Percentiles rank a stretch among this genome's conserved stretches.
phyloP scores from a whole-genome alignment of 2,888 invertebrate species.

The Hydrotaea cyrtoneurina region DNA sequence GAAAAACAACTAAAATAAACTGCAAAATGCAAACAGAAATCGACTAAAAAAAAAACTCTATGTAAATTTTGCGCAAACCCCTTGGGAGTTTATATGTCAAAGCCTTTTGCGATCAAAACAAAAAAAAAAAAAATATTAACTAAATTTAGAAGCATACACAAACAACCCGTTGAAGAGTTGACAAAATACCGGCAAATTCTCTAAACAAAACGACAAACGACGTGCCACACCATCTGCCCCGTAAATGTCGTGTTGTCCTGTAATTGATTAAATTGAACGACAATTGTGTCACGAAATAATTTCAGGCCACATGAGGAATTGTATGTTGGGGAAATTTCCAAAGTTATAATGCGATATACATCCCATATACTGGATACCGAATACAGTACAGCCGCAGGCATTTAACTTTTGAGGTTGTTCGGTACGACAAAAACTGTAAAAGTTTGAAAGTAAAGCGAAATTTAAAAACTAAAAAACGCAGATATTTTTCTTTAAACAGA shows the following conservation, averaged over 20 bases:
- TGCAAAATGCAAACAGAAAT: background rate
- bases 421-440: too few relatives aligned
- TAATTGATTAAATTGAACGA: constrained; percentile 36
- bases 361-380: background rate
- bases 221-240: background rate
- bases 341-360: background rate
- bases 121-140: background rate
- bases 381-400: background rate
- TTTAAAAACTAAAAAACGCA: too few relatives aligned
- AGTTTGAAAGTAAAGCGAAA: too few relatives aligned
- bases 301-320: background rate
- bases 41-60: background rate
- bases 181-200: constrained; percentile 24
- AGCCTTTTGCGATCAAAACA: too few relatives aligned
- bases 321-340: background rate
- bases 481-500: too few relatives aligned
- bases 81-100: background rate
- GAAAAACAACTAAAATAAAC: background rate
- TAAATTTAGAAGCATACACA: background rate
- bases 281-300: constrained; percentile 29
- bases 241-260: background rate
- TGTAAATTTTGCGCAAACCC: background rate
- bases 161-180: constrained; percentile 18
- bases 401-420: background rate
- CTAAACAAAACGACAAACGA: background rate